phyloP scores from a whole-genome alignment of 2,113 vertebrate genomes.

The Enhydra lutris region DNA sequence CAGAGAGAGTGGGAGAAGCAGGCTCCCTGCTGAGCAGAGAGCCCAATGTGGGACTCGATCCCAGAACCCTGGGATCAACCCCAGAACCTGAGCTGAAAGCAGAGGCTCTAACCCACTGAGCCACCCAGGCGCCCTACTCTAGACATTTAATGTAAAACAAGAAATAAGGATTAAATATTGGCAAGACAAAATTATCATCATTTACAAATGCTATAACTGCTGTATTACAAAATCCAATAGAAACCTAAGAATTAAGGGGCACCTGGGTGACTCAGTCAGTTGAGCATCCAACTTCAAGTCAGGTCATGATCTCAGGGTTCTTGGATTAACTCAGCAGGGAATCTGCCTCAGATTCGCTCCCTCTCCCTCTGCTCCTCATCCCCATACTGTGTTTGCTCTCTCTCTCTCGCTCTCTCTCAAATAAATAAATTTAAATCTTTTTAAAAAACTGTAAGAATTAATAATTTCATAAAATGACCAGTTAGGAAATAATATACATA shows the following conservation, averaged over 20 bases:
- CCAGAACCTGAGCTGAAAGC: too few relatives aligned
- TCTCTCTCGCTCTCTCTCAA: not conserved
- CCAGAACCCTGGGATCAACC: too few relatives aligned
- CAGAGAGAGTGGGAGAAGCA: too few relatives aligned
- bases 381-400: not conserved
- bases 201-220: slow-evolving; percentile 9
- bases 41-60: too few relatives aligned
- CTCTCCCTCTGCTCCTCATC: not conserved
- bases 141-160: not conserved
- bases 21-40: too few relatives aligned
- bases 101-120: too few relatives aligned
- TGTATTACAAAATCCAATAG: slow-evolving; percentile 9
- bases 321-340: not conserved
- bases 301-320: not conserved
- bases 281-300: not conserved
- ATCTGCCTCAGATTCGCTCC: not conserved
- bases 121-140: not conserved
- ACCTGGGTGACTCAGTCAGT: not conserved
- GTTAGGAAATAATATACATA: not conserved
- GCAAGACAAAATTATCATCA: slow-evolving; percentile 5
- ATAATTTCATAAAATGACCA: not conserved
- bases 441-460: slow-evolving; percentile 32
- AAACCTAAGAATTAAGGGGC: not conserved
- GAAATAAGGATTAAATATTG: not conserved
- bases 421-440: not conserved